Conservation (phyloP, 2,888 invertebrate genomes). For the Chironomus riparius region DNA sequence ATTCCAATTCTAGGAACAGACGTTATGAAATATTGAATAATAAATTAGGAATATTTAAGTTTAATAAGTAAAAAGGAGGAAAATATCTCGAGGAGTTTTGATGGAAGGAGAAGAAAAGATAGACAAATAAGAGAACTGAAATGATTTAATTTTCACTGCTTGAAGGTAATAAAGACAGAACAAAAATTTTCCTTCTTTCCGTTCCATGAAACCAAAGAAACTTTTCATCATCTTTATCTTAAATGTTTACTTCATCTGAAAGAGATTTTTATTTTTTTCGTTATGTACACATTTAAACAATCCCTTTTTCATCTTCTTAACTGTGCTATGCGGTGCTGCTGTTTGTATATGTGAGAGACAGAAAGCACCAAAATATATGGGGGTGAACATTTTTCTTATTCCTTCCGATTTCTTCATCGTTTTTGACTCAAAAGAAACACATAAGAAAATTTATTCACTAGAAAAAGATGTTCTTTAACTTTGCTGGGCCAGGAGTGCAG, state of each 20-base stretch:
- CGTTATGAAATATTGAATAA: slow-evolving; percentile 1
- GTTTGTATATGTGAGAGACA: background rate
- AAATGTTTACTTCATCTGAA: background rate
- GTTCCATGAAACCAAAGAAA: background rate
- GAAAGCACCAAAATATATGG: background rate
- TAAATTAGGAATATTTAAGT: slow-evolving; percentile 1
- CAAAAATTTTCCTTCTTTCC: background rate
- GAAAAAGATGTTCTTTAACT: too few species aligned
- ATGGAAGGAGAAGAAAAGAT: background rate
- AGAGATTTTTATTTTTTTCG: background rate
- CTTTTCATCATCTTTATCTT: background rate
- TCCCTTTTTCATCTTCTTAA: too few species aligned
- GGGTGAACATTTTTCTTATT: background rate
- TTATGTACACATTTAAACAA: background rate
- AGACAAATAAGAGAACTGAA: slow-evolving; percentile 9
- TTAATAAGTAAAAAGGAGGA: background rate
- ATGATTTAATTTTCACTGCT: slow-evolving; percentile 26
- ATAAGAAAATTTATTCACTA: too few species aligned
- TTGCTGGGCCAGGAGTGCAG: too few species aligned
- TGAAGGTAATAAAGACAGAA: slow-evolving; percentile 4
- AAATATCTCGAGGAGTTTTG: background rate
- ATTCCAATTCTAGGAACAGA: background rate
- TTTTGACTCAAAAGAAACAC: too few species aligned
- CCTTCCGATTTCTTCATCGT: too few species aligned
- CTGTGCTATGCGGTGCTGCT: background rate